Evolutionary conservation across 2,113 vertebrate genomes (phyloP).

Genomic region (Falco punctatus): DNA sequence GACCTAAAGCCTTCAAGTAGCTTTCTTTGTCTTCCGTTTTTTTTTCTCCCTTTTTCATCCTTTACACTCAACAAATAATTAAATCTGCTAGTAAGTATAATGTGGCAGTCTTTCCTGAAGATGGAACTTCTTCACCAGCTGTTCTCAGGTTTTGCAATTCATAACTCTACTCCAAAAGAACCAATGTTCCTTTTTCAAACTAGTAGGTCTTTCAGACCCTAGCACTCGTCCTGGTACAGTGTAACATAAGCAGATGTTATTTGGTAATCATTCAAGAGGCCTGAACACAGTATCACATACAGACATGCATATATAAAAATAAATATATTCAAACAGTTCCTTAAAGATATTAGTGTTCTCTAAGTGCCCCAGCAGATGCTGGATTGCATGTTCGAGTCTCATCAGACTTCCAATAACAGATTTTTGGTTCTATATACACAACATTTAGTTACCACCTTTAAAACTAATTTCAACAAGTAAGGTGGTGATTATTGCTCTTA

Average conservation of each 20-base stretch:
- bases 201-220: not conserved
- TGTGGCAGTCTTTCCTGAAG: not conserved
- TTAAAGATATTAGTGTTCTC: accelerated
- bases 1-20: not conserved
- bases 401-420: not conserved
- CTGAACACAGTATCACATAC: not conserved
- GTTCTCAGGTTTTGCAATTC: not conserved
- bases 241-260: not conserved
- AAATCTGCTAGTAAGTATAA: not conserved
- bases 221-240: not conserved
- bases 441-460: not conserved
- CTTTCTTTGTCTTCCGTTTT: not conserved
- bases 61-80: not conserved
- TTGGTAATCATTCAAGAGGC: not conserved
- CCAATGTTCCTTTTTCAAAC: not conserved
- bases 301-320: too few species aligned
- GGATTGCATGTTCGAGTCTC: not conserved
- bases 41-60: not conserved
- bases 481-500: not conserved
- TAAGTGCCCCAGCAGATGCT: not conserved
- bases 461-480: not conserved
- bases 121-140: not conserved
- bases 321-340: not conserved
- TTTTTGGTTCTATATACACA: not conserved
- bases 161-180: not conserved